Percentiles rank a stretch among this genome's conserved stretches.
Evolutionary conservation across 2,888 invertebrate genomes (phyloP).

Genomic region (Maniola hyperantus): DNA sequence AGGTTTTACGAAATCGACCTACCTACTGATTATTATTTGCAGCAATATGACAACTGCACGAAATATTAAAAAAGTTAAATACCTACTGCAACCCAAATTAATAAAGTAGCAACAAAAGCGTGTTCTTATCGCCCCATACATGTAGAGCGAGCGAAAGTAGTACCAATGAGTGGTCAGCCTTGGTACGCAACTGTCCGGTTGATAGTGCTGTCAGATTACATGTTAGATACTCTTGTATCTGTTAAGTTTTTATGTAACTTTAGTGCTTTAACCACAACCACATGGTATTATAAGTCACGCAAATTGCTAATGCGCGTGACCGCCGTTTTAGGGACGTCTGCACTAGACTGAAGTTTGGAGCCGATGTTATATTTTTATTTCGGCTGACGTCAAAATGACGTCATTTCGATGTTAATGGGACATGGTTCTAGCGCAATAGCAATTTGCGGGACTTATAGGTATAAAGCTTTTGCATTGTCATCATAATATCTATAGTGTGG

Average conservation of each 20-base stretch:
- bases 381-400: no score
- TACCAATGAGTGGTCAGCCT: slow-evolving; percentile 67
- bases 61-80: slow-evolving; percentile 7
- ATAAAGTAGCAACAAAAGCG: slow-evolving; percentile 26
- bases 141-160: slow-evolving; percentile 70
- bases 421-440: no score
- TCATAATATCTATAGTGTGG: not conserved
- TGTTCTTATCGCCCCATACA: slow-evolving; percentile 37
- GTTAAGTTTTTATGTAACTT: slow-evolving; percentile 28
- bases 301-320: no score
- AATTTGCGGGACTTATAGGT: no score
- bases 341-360: no score
- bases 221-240: slow-evolving; percentile 41
- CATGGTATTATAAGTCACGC: not conserved
- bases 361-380: no score
- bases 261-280: slow-evolving; percentile 7
- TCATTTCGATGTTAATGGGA: no score
- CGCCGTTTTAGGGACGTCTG: no score
- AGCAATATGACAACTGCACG: not conserved
- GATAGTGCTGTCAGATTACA: slow-evolving; percentile 40
- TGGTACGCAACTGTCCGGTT: slow-evolving; percentile 51
- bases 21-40: no score
- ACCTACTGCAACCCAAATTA: slow-evolving; percentile 18
- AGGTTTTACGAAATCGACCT: no score
- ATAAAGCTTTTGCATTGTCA: not conserved